These are phyloP conservation scores for Parochlus steinenii DNA, from an alignment of 2,888 invertebrate genomes.

Conservation along the genomic window DNA sequence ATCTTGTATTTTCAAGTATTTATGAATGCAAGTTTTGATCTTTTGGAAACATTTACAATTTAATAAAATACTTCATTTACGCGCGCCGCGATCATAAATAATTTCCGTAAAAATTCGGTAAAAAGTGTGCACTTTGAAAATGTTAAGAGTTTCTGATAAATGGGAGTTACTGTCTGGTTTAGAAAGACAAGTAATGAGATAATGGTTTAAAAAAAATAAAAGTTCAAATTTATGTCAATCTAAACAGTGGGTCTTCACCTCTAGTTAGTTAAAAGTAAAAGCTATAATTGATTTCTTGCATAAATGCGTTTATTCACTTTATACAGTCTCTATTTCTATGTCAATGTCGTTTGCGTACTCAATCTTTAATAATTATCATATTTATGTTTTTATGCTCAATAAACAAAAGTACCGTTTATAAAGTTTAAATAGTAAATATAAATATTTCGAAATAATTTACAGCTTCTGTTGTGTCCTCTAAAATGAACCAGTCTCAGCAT, in stretches of 20 bases:
- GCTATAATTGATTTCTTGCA: neutral
- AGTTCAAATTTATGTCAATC: neutral
- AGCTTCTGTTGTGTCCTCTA: slow-evolving; percentile 9
- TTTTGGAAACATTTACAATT: no score
- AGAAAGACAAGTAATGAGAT: no score
- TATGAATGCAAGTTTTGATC: no score
- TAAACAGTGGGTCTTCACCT: neutral
- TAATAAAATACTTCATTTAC: no score
- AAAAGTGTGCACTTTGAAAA: no score
- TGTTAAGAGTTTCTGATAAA: no score
- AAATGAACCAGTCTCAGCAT: slow-evolving; percentile 7
- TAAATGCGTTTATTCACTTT: neutral
- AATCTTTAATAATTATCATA: neutral
- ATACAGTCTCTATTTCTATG: no score
- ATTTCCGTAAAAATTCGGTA: no score
- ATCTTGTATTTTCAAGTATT: no score
- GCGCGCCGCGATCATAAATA: no score
- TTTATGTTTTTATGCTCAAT: neutral
- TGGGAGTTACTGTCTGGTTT: no score
- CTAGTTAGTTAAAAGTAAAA: neutral
- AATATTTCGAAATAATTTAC: neutral
- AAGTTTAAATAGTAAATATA: neutral
- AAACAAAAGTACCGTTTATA: neutral
- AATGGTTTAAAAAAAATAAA: no score
- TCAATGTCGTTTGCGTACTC: slow-evolving; percentile 9